Evolutionary conservation across 2,113 vertebrate genomes (phyloP).

Genomic region (Taxidea taxus): DNA sequence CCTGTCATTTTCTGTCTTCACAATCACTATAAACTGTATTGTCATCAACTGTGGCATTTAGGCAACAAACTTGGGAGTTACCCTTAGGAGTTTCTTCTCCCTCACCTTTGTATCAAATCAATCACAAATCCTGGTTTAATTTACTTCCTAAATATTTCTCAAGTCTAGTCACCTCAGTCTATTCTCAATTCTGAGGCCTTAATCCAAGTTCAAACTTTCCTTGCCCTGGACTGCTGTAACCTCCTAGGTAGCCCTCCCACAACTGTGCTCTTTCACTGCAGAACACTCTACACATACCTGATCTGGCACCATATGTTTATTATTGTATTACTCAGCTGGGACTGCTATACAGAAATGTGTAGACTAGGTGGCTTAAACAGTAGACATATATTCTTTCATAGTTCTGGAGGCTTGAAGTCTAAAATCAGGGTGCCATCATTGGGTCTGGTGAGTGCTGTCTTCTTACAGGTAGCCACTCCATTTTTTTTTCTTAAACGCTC

Average conservation of each 20-base stretch:
- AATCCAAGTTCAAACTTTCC: not conserved
- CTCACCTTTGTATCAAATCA: not conserved
- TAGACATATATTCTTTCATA: not conserved
- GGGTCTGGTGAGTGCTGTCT: not conserved
- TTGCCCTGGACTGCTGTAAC: not conserved
- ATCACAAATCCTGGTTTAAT: constrained; percentile 5
- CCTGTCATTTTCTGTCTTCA: not conserved
- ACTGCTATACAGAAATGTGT: not conserved
- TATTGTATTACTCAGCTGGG: not conserved
- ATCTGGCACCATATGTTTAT: not conserved
- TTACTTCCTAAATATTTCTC: constrained; percentile 21
- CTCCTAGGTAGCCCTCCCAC: not conserved
- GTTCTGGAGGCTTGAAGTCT: not conserved
- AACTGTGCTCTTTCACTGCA: not conserved
- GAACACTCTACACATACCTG: not conserved
- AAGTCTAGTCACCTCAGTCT: not conserved
- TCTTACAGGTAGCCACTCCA: not conserved
- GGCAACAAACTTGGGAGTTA: not conserved
- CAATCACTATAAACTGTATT: not conserved
- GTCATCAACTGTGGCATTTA: not conserved
- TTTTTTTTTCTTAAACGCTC: not conserved
- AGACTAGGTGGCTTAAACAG: not conserved
- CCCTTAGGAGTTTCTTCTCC: not conserved
- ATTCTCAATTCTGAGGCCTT: not conserved
- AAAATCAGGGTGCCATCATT: not conserved